Evolutionary conservation across 2,888 invertebrate genomes (phyloP).

Genomic region (Hydriomena furcata): DNA sequence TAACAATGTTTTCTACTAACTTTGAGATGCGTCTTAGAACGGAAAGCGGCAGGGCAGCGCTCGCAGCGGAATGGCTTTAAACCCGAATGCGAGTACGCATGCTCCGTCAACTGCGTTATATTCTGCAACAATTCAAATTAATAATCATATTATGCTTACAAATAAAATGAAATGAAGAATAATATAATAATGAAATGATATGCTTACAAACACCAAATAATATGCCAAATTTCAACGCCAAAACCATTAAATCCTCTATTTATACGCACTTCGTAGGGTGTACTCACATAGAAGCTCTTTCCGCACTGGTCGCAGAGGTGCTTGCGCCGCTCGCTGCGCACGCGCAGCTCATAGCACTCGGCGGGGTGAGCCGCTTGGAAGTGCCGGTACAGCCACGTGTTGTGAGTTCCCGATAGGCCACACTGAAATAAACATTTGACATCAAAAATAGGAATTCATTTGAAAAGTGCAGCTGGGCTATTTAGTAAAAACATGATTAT

Average conservation of each 20-base stretch:
- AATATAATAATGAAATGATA: too few species aligned
- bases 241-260: too few species aligned
- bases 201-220: too few species aligned
- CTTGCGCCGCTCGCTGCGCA: constrained; percentile 23
- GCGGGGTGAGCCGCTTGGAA: constrained; percentile 25
- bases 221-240: too few species aligned
- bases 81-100: not conserved
- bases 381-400: constrained; percentile 35
- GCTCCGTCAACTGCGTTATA: not conserved
- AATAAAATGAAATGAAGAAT: too few species aligned
- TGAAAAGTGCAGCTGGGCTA: too few species aligned
- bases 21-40: constrained; percentile 30
- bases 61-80: constrained; percentile 33
- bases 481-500: too few species aligned
- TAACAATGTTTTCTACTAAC: too few species aligned
- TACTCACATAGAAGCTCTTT: constrained; percentile 32
- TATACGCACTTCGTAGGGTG: not conserved
- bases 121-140: not conserved
- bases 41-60: constrained; percentile 31
- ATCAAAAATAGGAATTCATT: too few species aligned
- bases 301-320: constrained; percentile 35
- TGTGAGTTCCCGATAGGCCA: constrained; percentile 26
- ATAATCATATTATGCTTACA: too few species aligned
- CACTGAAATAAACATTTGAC: constrained; percentile 26
- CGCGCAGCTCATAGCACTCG: constrained; percentile 25